Conservation (phyloP, 1,140 invertebrate genomes). For the Trypoxylus dichotomus region DNA sequence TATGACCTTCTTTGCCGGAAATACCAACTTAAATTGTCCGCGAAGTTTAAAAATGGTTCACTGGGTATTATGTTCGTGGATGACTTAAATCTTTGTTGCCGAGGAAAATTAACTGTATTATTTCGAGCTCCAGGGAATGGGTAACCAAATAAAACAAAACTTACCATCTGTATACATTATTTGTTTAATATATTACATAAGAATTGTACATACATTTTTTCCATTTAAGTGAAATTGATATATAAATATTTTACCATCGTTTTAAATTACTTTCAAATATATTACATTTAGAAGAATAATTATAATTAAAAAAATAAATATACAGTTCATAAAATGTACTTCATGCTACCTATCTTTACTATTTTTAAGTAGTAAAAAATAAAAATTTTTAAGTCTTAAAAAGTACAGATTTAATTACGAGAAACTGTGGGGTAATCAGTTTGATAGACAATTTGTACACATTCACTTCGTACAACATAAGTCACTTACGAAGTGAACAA, state of each 20-base stretch:
- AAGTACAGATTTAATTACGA: background rate
- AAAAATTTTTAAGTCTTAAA: background rate
- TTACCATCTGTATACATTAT: background rate
- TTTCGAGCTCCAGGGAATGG: too few species aligned
- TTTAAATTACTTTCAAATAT: background rate
- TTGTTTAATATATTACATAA: slow-evolving; percentile 4
- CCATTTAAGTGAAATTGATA: background rate
- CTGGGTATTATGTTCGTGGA: too few species aligned
- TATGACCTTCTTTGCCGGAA: too few species aligned
- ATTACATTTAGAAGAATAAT: slow-evolving; percentile 1
- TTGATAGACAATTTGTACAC: background rate
- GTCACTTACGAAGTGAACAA: too few species aligned
- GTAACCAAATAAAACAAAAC: too few species aligned
- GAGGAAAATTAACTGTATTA: too few species aligned
- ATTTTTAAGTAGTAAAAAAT: background rate
- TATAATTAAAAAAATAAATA: slow-evolving; percentile 15
- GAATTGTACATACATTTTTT: background rate
- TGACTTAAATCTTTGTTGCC: too few species aligned
- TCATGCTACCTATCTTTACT: background rate
- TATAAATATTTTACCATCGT: background rate
- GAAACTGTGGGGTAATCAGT: too few species aligned
- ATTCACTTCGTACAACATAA: too few species aligned
- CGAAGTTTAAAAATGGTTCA: too few species aligned
- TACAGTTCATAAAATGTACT: background rate
- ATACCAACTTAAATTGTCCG: too few species aligned